Percentiles rank a stretch among this genome's conserved stretches.
Conservation (phyloP, 2,888 invertebrate genomes). For the Acrobasis suavella region DNA sequence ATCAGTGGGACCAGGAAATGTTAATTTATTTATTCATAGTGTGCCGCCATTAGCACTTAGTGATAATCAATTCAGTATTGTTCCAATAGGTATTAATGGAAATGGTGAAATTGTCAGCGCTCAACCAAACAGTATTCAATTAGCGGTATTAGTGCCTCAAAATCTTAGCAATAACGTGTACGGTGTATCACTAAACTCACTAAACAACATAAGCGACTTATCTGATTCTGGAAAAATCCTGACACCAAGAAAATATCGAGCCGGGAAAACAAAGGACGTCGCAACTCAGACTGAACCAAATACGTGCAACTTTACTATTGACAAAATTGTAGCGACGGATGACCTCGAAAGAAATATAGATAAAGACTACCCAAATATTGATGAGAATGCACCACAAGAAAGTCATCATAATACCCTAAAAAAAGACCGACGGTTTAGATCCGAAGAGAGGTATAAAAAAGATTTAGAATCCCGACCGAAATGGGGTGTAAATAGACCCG, state of each 20-base stretch:
- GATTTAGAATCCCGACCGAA: conserved; percentile 86
- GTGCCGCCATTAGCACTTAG: conserved; percentile 67
- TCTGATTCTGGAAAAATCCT: conserved; percentile 62
- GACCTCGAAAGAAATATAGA: conserved; percentile 71
- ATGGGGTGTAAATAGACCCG: conserved; percentile 90
- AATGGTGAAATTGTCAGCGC: conserved; percentile 66
- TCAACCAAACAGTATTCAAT: conserved; percentile 78
- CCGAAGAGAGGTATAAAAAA: conserved; percentile 80
- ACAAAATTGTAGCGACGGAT: conserved; percentile 63
- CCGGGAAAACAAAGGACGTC: conserved; percentile 80
- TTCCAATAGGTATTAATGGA: conserved; percentile 69
- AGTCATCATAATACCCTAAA: conserved; percentile 72
- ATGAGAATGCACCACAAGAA: conserved; percentile 77
- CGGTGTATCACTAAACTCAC: conserved; percentile 70
- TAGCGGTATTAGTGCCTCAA: conserved; percentile 84
- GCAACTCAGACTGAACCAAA: conserved; percentile 86
- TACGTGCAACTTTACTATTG: conserved; percentile 49
- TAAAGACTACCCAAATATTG: conserved; percentile 76
- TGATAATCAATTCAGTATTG: conserved; percentile 72
- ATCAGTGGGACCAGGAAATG: conserved; percentile 64
- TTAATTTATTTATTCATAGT: conserved; percentile 73
- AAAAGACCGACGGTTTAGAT: conserved; percentile 79
- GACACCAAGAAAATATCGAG: conserved; percentile 76
- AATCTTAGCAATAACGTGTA: conserved; percentile 67
- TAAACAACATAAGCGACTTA: conserved; percentile 58